Conservation (phyloP, 2,888 invertebrate genomes). For the Deilephila porcellus region DNA sequence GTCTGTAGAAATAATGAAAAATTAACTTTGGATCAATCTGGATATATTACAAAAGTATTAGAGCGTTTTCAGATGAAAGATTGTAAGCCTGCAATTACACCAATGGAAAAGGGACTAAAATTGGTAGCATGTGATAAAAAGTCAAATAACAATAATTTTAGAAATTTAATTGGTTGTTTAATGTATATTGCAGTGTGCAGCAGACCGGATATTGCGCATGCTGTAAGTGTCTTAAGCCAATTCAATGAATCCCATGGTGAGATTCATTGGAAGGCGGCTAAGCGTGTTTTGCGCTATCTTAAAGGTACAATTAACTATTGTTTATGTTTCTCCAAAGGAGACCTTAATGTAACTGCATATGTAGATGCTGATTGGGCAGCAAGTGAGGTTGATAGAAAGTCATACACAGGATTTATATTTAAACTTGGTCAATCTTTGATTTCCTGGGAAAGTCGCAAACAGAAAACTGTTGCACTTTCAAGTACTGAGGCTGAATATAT, state of each 20-base stretch:
- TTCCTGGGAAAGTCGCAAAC: slow-evolving; percentile 23
- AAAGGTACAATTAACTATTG: slow-evolving; percentile 38
- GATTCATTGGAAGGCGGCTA: too few species aligned
- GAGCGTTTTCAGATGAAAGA: too few species aligned
- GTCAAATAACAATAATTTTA: slow-evolving; percentile 18
- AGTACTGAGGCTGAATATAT: too few species aligned
- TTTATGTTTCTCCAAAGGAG: slow-evolving; percentile 6
- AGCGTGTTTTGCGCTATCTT: slow-evolving; percentile 34
- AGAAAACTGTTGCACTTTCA: too few species aligned
- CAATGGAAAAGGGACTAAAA: not conserved
- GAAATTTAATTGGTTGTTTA: slow-evolving; percentile 34
- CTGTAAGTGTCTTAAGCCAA: slow-evolving; percentile 39
- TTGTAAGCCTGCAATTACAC: too few species aligned
- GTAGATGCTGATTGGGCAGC: slow-evolving; percentile 41
- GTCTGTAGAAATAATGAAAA: too few species aligned
- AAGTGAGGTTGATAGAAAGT: slow-evolving; percentile 34
- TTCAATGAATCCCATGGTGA: slow-evolving; percentile 27
- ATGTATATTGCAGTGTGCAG: slow-evolving; percentile 41
- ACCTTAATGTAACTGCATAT: slow-evolving; percentile 32
- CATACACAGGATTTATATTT: slow-evolving; percentile 42
- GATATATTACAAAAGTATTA: too few species aligned
- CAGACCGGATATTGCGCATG: slow-evolving; percentile 42
- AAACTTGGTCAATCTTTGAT: slow-evolving; percentile 17
- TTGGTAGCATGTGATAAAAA: not conserved
- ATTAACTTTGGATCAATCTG: too few species aligned